A percentile compares a stretch with the other conserved stretches of the same genome.
phyloP scores from a whole-genome alignment of 2,797 vertebrate genomes.

The Botia kubotai region DNA sequence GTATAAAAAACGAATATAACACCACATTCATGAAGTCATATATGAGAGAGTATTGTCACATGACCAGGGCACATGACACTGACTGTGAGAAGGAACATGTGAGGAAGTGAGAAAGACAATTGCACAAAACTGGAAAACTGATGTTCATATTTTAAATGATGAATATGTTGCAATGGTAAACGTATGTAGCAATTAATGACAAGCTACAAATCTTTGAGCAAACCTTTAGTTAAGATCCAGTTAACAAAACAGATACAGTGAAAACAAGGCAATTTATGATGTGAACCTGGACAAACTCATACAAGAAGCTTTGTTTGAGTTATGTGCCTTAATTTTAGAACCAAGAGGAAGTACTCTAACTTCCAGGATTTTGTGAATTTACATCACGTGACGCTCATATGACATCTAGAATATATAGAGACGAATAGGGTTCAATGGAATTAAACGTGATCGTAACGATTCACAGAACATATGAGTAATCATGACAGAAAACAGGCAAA shows the following conservation, averaged over 20 bases:
- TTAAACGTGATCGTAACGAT: background rate
- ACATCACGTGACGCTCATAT: background rate
- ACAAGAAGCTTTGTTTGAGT: background rate
- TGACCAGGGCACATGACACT: constrained; percentile 76
- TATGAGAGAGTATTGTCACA: constrained; percentile 66
- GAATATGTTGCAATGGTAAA: background rate
- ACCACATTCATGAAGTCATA: background rate
- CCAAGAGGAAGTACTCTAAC: background rate
- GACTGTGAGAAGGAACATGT: constrained; percentile 59
- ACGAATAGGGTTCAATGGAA: background rate
- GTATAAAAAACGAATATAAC: background rate
- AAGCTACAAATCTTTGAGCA: background rate
- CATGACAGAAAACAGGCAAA: background rate
- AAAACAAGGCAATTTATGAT: background rate
- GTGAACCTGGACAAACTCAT: background rate
- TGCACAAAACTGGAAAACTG: constrained; percentile 49
- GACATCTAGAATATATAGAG: background rate
- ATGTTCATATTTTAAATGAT: background rate
- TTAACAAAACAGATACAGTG: background rate
- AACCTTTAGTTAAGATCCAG: background rate
- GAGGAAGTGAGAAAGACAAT: constrained; percentile 69
- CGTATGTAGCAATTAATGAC: too few relatives aligned
- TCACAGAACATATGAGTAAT: background rate
- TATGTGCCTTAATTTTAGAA: background rate
- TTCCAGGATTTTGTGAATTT: constrained; percentile 10